Percentiles rank a stretch among this genome's conserved stretches.
Evolutionary conservation across 2,113 vertebrate genomes (phyloP).

Genomic region (Perca flavescens): DNA sequence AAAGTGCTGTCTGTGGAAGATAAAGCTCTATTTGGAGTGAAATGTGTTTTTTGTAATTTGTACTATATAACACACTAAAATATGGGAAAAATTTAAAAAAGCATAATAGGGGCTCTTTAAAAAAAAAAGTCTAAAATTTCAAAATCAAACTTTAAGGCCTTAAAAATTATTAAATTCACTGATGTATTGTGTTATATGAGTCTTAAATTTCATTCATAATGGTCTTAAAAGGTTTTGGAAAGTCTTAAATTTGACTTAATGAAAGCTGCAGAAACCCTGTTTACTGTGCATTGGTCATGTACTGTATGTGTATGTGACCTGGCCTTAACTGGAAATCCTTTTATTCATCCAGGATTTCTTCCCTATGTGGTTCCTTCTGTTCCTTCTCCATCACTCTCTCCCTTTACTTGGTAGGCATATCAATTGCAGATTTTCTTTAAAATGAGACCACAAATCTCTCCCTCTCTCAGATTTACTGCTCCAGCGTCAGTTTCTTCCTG

Average conservation of each 20-base stretch:
- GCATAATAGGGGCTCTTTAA: too few relatives aligned
- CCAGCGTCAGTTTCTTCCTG: slow-evolving; percentile 88
- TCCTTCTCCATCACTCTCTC: background rate
- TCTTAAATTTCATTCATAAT: too few relatives aligned
- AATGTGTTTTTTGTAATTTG: too few relatives aligned
- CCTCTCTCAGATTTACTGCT: slow-evolving; percentile 88
- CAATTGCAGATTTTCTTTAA: background rate
- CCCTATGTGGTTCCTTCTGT: background rate
- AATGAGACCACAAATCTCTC: background rate
- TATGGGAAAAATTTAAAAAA: too few relatives aligned
- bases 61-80: too few relatives aligned
- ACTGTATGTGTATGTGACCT: background rate
- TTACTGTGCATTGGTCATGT: slow-evolving; percentile 1
- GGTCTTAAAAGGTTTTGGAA: too few relatives aligned
- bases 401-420: background rate
- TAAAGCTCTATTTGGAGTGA: too few relatives aligned
- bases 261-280: background rate
- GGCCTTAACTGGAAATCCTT: slow-evolving; percentile 14
- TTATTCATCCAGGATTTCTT: background rate
- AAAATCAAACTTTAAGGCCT: too few relatives aligned
- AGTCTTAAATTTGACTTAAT: background rate
- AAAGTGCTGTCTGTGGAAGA: too few relatives aligned
- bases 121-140: too few relatives aligned
- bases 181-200: too few relatives aligned
- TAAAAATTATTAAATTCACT: too few relatives aligned